Conservation (phyloP, 2,888 invertebrate genomes). For the Gymnocheta viridis region DNA sequence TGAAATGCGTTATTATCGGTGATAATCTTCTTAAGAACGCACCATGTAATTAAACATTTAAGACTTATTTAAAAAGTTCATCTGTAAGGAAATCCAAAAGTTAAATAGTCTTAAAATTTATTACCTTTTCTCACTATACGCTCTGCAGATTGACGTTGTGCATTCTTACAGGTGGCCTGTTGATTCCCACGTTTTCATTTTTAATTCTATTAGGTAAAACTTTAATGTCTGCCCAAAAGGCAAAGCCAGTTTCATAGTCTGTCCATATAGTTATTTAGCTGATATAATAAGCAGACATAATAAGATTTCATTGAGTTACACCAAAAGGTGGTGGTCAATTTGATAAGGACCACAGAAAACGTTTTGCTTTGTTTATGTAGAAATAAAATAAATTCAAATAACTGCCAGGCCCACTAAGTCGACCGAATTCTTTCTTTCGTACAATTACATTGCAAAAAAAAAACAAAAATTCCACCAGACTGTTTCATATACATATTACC, state of each 20-base stretch:
- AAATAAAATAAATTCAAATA: no score
- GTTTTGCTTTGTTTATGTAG: neutral
- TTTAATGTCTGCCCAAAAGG: slow-evolving; percentile 11
- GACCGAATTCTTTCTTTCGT: no score
- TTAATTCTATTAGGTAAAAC: slow-evolving; percentile 43
- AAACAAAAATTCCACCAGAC: no score
- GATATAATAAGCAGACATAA: slow-evolving; percentile 19
- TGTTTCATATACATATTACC: no score
- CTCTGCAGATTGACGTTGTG: neutral
- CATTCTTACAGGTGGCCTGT: slow-evolving; percentile 74
- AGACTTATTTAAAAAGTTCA: no score
- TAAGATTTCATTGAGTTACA: slow-evolving; percentile 13
- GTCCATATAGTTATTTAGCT: slow-evolving; percentile 6
- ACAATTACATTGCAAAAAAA: no score
- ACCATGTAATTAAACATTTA: no score
- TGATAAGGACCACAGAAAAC: neutral
- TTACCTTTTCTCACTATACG: neutral
- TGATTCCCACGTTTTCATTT: slow-evolving; percentile 13
- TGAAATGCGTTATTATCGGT: neutral
- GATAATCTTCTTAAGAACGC: slow-evolving; percentile 82
- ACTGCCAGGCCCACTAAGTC: no score
- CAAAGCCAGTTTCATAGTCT: neutral
- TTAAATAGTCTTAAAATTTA: neutral
- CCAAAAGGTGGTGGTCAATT: slow-evolving; percentile 2
- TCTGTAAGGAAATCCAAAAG: neutral